phyloP scores from a whole-genome alignment of 2,797 vertebrate genomes.

The Potorous gilbertii region DNA sequence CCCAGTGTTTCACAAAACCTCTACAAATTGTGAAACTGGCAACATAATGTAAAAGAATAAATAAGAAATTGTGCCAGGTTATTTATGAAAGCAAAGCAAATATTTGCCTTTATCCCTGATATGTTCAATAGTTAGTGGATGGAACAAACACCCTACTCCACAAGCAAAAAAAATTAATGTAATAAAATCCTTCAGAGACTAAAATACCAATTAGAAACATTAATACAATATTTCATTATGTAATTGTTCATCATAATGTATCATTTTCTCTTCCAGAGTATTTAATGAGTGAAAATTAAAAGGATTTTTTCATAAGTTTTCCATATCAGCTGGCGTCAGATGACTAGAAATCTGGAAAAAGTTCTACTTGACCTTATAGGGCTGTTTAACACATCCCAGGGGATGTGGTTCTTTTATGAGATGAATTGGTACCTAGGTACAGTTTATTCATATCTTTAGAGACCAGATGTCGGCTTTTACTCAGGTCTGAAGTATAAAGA shows the following conservation, averaged over 20 bases:
- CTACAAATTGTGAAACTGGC: background rate
- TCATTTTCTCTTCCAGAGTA: background rate
- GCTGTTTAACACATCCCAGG: background rate
- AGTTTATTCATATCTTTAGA: background rate
- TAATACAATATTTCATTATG: background rate
- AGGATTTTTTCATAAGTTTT: background rate
- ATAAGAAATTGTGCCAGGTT: background rate
- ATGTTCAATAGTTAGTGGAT: background rate
- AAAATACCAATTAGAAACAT: background rate
- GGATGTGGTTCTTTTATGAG: background rate
- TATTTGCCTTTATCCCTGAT: background rate
- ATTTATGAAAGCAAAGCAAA: background rate
- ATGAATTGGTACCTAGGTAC: background rate
- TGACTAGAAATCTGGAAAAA: background rate
- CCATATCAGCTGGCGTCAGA: background rate
- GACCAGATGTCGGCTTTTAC: slow-evolving; percentile 16
- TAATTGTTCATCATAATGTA: too few relatives aligned
- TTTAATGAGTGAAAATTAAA: background rate
- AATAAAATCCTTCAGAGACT: background rate
- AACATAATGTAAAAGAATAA: background rate
- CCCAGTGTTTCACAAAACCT: background rate
- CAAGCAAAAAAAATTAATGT: background rate
- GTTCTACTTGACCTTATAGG: background rate
- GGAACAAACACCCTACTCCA: background rate
- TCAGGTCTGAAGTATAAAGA: slow-evolving; percentile 43